Conservation (phyloP, 2,888 invertebrate species). For the Cyclophora albipunctata region DNA sequence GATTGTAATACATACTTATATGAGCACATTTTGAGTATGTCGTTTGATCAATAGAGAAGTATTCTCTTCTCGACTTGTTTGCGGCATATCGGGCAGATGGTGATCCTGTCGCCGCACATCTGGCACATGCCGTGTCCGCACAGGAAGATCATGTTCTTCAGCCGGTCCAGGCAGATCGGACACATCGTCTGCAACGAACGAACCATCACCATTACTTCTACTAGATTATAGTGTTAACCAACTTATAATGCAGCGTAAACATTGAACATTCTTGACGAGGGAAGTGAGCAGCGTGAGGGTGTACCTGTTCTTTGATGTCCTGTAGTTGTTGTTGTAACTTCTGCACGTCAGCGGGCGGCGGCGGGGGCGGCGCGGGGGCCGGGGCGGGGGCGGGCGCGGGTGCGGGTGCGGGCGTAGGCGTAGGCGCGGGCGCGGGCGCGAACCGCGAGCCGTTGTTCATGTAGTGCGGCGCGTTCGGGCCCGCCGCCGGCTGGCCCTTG, state of each 20-base stretch:
- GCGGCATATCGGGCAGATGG: constrained; percentile 97
- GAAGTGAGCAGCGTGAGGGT: too few relatives aligned
- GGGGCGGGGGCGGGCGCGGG: constrained; percentile 25
- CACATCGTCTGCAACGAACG: constrained; percentile 92
- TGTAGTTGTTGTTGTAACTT: constrained; percentile 83
- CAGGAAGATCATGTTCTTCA: constrained; percentile 98
- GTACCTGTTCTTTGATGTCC: constrained; percentile 97
- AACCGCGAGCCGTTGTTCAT: constrained; percentile 63
- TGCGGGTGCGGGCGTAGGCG: constrained; percentile 6
- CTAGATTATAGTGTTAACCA: not conserved
- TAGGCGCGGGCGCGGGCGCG: constrained; percentile 43
- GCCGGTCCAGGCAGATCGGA: constrained; percentile 96
- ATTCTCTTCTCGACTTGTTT: constrained; percentile 97
- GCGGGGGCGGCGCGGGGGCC: constrained; percentile 16
- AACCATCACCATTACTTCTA: not conserved
- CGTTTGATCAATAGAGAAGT: constrained; percentile 79
- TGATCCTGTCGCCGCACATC: constrained; percentile 98
- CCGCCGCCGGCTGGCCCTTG: constrained; percentile 64
- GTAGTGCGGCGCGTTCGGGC: constrained; percentile 61
- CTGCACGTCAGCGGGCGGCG: constrained; percentile 82
- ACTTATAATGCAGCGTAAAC: not conserved
- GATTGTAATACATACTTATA: too few relatives aligned
- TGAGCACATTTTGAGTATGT: too few relatives aligned
- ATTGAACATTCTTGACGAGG: not conserved
- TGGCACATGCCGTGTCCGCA: constrained; percentile 99